phyloP scores from a whole-genome alignment of 2,113 vertebrate species.

The Etia nguti region DNA sequence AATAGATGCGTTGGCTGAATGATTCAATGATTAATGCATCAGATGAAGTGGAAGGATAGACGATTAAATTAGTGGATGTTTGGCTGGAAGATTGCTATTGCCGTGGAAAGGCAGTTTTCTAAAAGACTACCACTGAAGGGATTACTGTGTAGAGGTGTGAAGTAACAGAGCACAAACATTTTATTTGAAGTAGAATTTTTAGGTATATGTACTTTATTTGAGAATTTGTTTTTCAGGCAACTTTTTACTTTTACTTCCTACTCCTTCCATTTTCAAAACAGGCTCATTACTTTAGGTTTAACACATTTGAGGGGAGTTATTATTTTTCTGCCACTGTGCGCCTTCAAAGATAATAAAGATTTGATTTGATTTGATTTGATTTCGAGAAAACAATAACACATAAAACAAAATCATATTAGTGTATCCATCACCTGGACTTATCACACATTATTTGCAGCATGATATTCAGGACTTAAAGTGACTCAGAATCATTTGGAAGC shows the following conservation, averaged over 20 bases:
- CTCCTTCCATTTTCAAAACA: not conserved
- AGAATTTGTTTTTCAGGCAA: not conserved
- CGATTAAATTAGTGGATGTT: not conserved
- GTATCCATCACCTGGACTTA: not conserved
- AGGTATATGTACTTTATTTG: not conserved
- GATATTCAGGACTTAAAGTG: not conserved
- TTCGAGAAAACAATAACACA: not conserved
- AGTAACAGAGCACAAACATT: fast-evolving
- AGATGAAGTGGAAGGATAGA: not conserved
- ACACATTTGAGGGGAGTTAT: not conserved
- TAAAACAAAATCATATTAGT: not conserved
- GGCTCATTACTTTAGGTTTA: not conserved
- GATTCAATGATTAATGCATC: not conserved
- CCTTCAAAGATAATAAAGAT: not conserved
- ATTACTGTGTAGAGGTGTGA: not conserved
- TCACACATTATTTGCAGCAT: not conserved
- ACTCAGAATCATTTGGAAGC: not conserved
- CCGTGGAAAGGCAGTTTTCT: not conserved
- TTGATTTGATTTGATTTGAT: fast-evolving
- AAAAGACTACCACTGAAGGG: not conserved
- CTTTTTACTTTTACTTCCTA: not conserved
- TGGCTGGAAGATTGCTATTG: not conserved
- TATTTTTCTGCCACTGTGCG: not conserved
- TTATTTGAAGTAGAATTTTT: not conserved
- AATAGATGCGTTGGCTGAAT: not conserved